Evolutionary conservation across 2,113 vertebrate genomes (phyloP).

Genomic region (Chaetops frenatus): DNA sequence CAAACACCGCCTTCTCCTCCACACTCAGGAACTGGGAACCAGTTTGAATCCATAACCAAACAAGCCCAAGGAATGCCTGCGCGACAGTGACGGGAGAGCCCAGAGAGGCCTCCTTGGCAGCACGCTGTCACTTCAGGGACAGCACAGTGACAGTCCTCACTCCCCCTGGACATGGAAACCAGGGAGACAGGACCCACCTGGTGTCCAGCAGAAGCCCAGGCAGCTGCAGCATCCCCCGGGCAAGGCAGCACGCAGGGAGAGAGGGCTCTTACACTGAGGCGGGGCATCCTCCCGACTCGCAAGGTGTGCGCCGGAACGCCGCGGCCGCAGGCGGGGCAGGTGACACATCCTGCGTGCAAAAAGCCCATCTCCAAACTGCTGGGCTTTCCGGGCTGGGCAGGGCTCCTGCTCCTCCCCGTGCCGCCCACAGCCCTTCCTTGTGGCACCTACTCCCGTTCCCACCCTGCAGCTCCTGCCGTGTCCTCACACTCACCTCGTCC

Average conservation of each 20-base stretch:
- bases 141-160: accelerated
- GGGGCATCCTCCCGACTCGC: background rate
- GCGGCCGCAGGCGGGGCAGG: accelerated
- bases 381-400: background rate
- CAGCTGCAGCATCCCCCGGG: accelerated
- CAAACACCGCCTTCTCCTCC: background rate
- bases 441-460: background rate
- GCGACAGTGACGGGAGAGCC: accelerated
- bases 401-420: background rate
- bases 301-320: accelerated
- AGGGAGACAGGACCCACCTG: background rate
- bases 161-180: accelerated
- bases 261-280: background rate
- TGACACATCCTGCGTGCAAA: background rate
- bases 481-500: background rate
- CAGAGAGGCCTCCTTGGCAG: background rate
- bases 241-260: accelerated
- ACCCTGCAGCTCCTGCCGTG: background rate
- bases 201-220: background rate
- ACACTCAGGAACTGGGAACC: background rate
- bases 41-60: background rate
- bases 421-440: background rate
- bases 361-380: background rate
- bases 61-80: background rate
- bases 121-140: background rate